Percentiles rank a stretch among this genome's conserved stretches.
These are phyloP conservation scores for Psittacula derbiana DNA, from an alignment of 2,797 vertebrate genomes.

Conservation along the genomic window DNA sequence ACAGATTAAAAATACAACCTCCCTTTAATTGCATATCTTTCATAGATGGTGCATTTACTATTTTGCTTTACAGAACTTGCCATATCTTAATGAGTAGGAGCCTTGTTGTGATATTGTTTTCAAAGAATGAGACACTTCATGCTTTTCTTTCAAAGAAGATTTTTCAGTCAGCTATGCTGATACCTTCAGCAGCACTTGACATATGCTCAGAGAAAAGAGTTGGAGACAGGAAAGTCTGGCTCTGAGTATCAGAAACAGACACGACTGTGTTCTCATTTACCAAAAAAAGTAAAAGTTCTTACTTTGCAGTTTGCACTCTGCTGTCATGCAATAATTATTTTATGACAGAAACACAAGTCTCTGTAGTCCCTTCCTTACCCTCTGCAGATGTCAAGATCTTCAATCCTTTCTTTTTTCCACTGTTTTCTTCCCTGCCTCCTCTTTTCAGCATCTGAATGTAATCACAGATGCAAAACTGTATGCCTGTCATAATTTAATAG, in stretches of 20 bases:
- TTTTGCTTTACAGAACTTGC: neutral
- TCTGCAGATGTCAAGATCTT: neutral
- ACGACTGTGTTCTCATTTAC: constrained; percentile 5
- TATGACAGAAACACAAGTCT: constrained; percentile 37
- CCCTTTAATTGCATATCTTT: neutral
- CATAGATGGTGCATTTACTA: neutral
- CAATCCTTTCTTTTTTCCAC: neutral
- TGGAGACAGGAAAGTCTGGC: constrained; percentile 1
- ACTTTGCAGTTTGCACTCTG: constrained; percentile 21
- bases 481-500: neutral
- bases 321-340: constrained; percentile 32
- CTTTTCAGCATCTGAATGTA: neutral
- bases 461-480: neutral
- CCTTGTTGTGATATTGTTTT: neutral
- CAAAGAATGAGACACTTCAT: neutral
- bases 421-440: neutral
- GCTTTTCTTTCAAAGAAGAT: constrained; percentile 24
- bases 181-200: neutral
- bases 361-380: neutral
- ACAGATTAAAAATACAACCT: neutral
- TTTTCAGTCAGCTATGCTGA: neutral
- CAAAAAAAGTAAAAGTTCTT: constrained; percentile 7
- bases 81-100: neutral
- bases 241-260: constrained; percentile 13
- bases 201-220: constrained; percentile 24